phyloP scores from a whole-genome alignment of 2,113 vertebrate genomes.

The Nanger granti region DNA sequence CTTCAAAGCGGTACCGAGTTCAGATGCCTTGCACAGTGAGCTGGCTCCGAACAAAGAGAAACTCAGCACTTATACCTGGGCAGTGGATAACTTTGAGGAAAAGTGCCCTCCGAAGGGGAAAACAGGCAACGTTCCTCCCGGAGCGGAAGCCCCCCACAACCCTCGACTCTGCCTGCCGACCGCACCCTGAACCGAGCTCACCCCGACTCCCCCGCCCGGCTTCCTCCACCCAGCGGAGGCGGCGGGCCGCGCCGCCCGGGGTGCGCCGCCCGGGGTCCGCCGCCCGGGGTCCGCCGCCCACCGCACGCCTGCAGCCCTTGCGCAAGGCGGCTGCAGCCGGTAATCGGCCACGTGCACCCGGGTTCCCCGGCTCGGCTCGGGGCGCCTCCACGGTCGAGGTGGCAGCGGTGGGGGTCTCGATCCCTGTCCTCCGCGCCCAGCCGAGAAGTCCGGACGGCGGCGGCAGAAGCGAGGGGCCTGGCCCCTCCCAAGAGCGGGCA shows the following conservation, averaged over 20 bases:
- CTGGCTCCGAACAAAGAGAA: conserved; percentile 50
- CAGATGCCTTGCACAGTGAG: neutral
- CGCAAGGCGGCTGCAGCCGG: neutral
- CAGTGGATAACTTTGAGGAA: conserved; percentile 33
- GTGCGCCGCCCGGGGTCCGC: neutral
- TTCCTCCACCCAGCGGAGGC: neutral
- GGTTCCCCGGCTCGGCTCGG: neutral
- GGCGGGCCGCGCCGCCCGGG: neutral
- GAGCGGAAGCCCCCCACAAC: neutral
- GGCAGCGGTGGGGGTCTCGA: neutral
- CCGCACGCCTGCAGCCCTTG: neutral
- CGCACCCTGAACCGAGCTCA: neutral
- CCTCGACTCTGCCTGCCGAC: neutral
- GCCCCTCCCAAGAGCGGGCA: neutral
- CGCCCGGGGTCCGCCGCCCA: neutral
- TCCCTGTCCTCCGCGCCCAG: neutral
- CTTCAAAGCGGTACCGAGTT: neutral
- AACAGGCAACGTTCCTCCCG: neutral
- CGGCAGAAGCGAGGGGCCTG: neutral
- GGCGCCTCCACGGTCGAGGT: conserved; percentile 1
- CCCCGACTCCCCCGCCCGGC: no score
- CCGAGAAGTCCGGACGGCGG: neutral
- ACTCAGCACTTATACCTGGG: neutral
- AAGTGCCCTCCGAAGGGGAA: conserved; percentile 8
- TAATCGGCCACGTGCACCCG: neutral